Evolutionary conservation across 2,113 vertebrate genomes (phyloP).

Genomic region (Rhadina sibilatrix): DNA sequence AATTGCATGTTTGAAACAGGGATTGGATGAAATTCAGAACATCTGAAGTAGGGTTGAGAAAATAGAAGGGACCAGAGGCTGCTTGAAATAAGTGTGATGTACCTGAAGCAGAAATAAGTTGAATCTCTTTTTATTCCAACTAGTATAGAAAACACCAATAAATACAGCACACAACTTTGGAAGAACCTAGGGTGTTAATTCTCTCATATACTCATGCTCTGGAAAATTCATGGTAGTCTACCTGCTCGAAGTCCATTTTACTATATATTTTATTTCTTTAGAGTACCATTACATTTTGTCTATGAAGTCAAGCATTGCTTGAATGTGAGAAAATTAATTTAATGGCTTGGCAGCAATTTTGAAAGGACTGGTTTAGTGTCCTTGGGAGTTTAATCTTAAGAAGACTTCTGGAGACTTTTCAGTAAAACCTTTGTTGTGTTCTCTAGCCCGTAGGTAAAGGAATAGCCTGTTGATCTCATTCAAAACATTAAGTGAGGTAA

Average conservation of each 20-base stretch:
- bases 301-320: not conserved
- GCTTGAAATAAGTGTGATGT: not conserved
- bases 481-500: not conserved
- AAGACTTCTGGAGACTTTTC: not conserved
- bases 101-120: not conserved
- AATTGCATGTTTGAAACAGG: not conserved
- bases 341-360: not conserved
- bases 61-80: not conserved
- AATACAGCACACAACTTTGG: not conserved
- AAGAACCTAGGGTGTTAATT: not conserved
- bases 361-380: not conserved
- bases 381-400: not conserved
- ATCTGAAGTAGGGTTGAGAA: not conserved
- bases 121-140: not conserved
- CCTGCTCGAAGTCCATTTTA: not conserved
- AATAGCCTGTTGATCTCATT: not conserved
- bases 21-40: not conserved
- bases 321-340: not conserved
- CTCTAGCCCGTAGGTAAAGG: not conserved
- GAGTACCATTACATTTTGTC: not conserved
- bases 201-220: not conserved
- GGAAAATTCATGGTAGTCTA: not conserved
- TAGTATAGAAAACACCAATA: not conserved
- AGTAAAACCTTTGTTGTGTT: rapidly evolving
- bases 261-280: not conserved